Percentiles rank a stretch among this genome's conserved stretches.
These are phyloP conservation scores for Ailuropoda melanoleuca DNA, from an alignment of 2,113 vertebrate species.

Conservation along the genomic window DNA sequence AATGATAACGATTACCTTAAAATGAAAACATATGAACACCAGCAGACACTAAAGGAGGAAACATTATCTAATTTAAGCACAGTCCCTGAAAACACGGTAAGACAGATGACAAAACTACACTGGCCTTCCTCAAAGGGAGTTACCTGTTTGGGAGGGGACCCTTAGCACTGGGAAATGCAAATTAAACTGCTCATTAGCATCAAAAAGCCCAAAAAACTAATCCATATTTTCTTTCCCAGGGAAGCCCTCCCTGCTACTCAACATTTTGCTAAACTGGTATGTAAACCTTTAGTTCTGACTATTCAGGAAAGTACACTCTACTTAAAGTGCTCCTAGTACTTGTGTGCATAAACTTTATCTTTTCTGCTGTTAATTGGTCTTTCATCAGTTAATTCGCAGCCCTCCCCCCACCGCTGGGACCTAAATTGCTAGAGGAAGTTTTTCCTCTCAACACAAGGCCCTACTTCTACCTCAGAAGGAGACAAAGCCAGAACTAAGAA, in stretches of 20 bases:
- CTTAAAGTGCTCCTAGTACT: background rate
- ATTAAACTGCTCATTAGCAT: background rate
- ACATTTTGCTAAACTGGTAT: background rate
- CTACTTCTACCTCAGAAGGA: background rate
- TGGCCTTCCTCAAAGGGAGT: background rate
- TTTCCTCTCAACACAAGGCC: background rate
- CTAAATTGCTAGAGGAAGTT: background rate
- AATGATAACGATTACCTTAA: background rate
- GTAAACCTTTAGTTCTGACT: background rate
- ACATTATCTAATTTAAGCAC: background rate
- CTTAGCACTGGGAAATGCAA: background rate
- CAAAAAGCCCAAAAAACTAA: background rate
- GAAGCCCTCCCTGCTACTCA: background rate
- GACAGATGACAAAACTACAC: background rate
- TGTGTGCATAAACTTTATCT: background rate
- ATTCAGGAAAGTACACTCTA: background rate
- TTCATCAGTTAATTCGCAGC: background rate
- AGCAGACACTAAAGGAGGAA: background rate
- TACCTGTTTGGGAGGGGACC: background rate
- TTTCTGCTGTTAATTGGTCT: background rate
- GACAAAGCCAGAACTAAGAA: conserved; percentile 11
- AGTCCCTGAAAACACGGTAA: background rate
- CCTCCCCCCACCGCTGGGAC: background rate
- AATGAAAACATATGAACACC: background rate
- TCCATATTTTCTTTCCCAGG: background rate